Evolutionary conservation across 2,888 invertebrate species (phyloP).

Genomic region (Tromatobia lineatoria): DNA sequence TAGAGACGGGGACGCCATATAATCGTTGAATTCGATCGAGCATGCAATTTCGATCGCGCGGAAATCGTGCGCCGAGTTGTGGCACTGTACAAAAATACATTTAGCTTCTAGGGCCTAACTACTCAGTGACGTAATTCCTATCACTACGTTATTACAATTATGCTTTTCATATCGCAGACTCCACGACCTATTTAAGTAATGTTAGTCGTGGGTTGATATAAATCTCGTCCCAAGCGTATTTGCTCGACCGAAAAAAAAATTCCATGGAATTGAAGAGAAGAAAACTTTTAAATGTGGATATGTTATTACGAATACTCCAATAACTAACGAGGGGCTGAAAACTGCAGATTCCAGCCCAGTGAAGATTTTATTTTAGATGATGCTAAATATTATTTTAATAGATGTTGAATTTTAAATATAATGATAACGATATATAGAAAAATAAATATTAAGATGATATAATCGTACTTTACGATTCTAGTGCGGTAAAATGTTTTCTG

Average conservation of each 20-base stretch:
- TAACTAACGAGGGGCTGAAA: no score
- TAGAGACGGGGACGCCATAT: slow-evolving; percentile 33
- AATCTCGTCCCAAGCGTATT: not conserved
- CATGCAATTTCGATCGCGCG: slow-evolving; percentile 14
- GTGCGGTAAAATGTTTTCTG: no score
- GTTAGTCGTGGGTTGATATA: not conserved
- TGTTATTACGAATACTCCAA: no score
- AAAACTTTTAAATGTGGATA: no score
- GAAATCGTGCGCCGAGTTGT: slow-evolving; percentile 12
- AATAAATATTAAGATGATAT: not conserved
- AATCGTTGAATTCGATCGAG: slow-evolving; percentile 34
- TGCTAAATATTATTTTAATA: no score
- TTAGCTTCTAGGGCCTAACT: not conserved
- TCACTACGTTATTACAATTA: slow-evolving; percentile 12
- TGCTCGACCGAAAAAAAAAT: no score
- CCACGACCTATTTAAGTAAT: slow-evolving; percentile 16
- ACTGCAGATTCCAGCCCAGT: no score
- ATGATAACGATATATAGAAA: not conserved
- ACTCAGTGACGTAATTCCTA: slow-evolving; percentile 22
- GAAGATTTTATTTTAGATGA: no score
- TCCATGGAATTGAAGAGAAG: no score
- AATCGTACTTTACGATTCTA: no score
- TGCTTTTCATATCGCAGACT: not conserved
- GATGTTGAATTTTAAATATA: not conserved
- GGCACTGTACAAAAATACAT: not conserved